Percentiles rank a stretch among this genome's conserved stretches.
Conservation (phyloP, 2,888 invertebrate genomes). For the Anaspis maculata region DNA sequence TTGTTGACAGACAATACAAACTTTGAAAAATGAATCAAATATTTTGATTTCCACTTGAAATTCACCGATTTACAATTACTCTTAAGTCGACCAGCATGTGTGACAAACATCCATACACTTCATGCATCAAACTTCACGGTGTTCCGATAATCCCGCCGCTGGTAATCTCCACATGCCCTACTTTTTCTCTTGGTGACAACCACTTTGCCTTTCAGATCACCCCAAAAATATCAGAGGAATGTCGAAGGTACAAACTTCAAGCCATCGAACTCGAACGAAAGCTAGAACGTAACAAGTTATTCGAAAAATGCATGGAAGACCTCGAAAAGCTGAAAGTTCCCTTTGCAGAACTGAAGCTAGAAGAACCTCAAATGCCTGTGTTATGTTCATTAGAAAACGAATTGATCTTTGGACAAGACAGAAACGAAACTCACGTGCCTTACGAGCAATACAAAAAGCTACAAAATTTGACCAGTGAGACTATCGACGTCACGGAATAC, state of each 20-base stretch:
- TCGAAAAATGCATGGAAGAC: constrained; percentile 29
- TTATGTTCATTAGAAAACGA: constrained; percentile 19
- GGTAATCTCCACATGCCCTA: constrained; percentile 45
- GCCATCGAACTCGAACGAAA: constrained; percentile 58
- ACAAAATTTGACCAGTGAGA: constrained; percentile 26
- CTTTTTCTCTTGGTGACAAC: constrained; percentile 5
- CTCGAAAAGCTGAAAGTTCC: constrained; percentile 17
- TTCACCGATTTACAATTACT: too few species aligned
- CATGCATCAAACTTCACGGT: constrained; percentile 67
- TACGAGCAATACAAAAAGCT: constrained; percentile 8
- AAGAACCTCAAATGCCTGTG: constrained; percentile 9
- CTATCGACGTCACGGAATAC: constrained; percentile 31
- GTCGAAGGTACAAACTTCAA: constrained; percentile 57
- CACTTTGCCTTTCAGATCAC: constrained; percentile 51
- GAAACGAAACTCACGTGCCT: too few species aligned
- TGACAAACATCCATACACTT: constrained; percentile 49
- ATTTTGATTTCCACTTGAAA: too few species aligned
- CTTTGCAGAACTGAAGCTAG: constrained; percentile 13
- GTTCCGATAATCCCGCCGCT: constrained; percentile 67
- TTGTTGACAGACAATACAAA: too few species aligned
- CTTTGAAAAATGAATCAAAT: too few species aligned
- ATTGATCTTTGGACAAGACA: constrained; percentile 7
- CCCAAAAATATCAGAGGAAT: constrained; percentile 53
- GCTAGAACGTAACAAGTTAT: constrained; percentile 42
- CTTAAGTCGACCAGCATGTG: too few species aligned